Evolutionary conservation across 2,797 vertebrate genomes (phyloP).

Genomic region (Sternarchorhynchus goeldii): DNA sequence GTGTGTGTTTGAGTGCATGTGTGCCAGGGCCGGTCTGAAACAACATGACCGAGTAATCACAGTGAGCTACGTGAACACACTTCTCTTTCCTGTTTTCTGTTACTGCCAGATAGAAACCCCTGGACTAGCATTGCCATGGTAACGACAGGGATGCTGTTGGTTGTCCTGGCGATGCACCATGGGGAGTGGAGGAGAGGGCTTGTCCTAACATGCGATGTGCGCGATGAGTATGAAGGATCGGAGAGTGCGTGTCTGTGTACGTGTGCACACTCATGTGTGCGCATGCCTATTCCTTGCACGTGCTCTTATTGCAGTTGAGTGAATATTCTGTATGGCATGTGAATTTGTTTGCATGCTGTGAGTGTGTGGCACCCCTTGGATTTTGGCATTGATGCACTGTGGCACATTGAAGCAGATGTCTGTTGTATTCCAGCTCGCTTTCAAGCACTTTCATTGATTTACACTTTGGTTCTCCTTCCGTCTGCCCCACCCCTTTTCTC

Average conservation of each 20-base stretch:
- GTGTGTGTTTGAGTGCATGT: conserved; percentile 37
- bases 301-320: not conserved
- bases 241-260: not conserved
- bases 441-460: conserved; percentile 44
- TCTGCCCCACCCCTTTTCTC: conserved; percentile 14
- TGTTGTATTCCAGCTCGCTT: conserved; percentile 30
- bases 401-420: conserved; percentile 52
- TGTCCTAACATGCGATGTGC: conserved; percentile 44
- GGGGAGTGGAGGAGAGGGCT: conserved; percentile 46
- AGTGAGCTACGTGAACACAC: conserved; percentile 24
- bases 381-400: conserved; percentile 40
- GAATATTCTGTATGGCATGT: conserved; percentile 14
- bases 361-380: conserved; percentile 22
- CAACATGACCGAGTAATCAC: conserved; percentile 25
- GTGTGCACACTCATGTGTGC: not conserved
- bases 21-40: conserved; percentile 18
- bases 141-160: conserved; percentile 53
- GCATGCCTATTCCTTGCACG: not conserved
- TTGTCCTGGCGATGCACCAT: conserved; percentile 48
- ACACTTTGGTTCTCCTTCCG: conserved; percentile 11
- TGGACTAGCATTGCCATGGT: conserved; percentile 41
- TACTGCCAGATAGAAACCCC: conserved; percentile 25
- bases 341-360: conserved; percentile 8
- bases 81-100: not conserved
- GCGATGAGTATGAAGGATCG: conserved; percentile 8